Conservation (phyloP, 2,113 vertebrate species). For the Pituophis catenifer region DNA sequence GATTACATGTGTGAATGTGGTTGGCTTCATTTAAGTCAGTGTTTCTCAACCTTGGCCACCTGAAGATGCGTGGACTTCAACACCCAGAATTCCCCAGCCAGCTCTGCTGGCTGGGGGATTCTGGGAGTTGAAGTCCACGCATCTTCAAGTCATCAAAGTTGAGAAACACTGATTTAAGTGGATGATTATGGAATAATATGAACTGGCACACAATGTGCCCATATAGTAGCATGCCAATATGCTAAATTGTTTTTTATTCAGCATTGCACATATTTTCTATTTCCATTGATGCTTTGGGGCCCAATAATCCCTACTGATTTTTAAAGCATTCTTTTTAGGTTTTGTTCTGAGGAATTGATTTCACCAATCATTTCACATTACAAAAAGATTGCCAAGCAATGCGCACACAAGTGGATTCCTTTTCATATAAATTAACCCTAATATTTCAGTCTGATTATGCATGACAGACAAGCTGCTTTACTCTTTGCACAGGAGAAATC, state of each 20-base stretch:
- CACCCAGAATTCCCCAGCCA: too few species aligned
- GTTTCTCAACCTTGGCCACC: too few species aligned
- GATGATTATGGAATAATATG: background rate
- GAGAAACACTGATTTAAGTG: background rate
- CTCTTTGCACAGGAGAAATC: slow-evolving; percentile 32
- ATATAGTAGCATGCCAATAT: background rate
- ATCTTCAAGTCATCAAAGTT: too few species aligned
- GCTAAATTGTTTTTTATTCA: slow-evolving; percentile 51
- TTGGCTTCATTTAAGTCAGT: too few species aligned
- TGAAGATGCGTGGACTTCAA: too few species aligned
- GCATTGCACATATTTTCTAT: slow-evolving; percentile 46
- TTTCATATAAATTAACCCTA: slow-evolving; percentile 57
- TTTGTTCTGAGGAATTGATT: slow-evolving; percentile 58
- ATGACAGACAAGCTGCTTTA: slow-evolving; percentile 36
- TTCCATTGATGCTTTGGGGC: slow-evolving; percentile 40
- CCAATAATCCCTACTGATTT: slow-evolving; percentile 55
- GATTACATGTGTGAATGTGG: rapidly evolving
- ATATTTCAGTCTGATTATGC: slow-evolving; percentile 59
- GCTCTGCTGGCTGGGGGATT: too few species aligned
- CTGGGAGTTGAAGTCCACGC: too few species aligned
- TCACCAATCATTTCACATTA: slow-evolving; percentile 38
- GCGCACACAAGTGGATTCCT: slow-evolving; percentile 48
- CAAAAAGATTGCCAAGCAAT: slow-evolving; percentile 42
- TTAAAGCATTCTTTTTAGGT: slow-evolving; percentile 44
- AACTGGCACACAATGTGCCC: background rate